These are phyloP conservation scores for Nephrotoma guestfalica DNA, from an alignment of 2,888 invertebrate species.

Conservation along the genomic window DNA sequence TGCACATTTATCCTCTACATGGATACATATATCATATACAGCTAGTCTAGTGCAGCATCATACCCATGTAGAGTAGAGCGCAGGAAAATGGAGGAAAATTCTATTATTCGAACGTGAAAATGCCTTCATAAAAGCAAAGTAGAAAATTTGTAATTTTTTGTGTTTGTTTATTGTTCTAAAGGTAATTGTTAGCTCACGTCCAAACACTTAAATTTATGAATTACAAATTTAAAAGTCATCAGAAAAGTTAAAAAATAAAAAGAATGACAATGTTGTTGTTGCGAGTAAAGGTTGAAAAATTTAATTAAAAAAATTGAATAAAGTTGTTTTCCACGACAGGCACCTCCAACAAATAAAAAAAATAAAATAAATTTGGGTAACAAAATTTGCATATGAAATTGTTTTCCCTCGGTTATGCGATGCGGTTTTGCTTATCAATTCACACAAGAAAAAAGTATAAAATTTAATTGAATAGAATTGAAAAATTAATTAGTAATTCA, in stretches of 20 bases:
- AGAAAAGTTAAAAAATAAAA: background rate
- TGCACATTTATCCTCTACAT: background rate
- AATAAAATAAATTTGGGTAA: too few relatives aligned
- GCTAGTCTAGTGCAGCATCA: background rate
- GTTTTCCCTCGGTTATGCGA: too few relatives aligned
- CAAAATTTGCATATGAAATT: too few relatives aligned
- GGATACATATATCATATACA: background rate
- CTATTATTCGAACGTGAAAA: background rate
- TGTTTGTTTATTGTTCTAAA: background rate
- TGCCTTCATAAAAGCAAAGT: background rate
- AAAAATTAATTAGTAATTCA: too few relatives aligned
- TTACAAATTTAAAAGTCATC: background rate
- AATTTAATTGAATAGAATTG: too few relatives aligned
- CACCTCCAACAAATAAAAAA: too few relatives aligned
- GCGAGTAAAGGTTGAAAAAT: too few relatives aligned
- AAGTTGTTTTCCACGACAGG: too few relatives aligned
- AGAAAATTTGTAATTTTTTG: background rate
- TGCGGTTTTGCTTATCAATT: too few relatives aligned
- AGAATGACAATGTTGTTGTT: background rate
- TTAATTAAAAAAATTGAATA: too few relatives aligned
- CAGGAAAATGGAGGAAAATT: background rate
- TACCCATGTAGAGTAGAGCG: background rate
- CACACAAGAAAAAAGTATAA: too few relatives aligned
- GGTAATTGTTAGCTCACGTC: slow-evolving; percentile 3
- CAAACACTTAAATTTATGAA: slow-evolving; percentile 2